Conservation (phyloP, 1,140 invertebrate genomes). For the Ladona fulva region DNA sequence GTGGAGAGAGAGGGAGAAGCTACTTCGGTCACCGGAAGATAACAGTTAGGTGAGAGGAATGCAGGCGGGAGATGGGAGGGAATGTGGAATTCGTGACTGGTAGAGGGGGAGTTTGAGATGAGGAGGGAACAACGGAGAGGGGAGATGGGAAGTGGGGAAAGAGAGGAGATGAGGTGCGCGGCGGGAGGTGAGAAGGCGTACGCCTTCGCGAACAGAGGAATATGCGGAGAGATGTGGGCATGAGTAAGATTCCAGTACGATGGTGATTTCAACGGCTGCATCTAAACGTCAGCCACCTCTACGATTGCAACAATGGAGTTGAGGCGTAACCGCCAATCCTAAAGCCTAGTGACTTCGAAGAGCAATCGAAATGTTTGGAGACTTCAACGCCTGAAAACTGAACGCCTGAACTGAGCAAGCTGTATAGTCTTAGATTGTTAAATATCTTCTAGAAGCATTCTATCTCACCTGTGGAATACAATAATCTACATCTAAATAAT, state of each 20-base stretch:
- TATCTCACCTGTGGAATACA: no score
- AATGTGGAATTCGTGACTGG: slow-evolving; percentile 8
- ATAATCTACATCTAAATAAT: no score
- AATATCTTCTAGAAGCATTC: no score
- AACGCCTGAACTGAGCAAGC: no score
- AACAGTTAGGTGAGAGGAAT: slow-evolving; percentile 5
- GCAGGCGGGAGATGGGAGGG: neutral
- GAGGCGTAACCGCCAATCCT: no score
- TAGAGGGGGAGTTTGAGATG: neutral
- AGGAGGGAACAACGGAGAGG: neutral
- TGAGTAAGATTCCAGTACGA: neutral
- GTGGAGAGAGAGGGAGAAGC: neutral
- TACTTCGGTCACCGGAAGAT: slow-evolving; percentile 7
- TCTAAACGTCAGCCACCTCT: neutral
- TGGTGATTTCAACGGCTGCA: slow-evolving; percentile 1
- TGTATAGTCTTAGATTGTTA: no score
- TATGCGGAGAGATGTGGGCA: neutral
- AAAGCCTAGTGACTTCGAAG: no score
- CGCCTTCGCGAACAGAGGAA: neutral
- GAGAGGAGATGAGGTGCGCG: neutral
- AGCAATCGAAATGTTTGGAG: no score
- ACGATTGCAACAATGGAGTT: neutral
- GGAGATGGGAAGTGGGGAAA: neutral
- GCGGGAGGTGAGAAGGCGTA: slow-evolving; percentile 1
- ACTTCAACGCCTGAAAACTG: no score